Percentiles rank a stretch among this genome's conserved stretches.
Evolutionary conservation across 2,113 vertebrate genomes (phyloP).

Genomic region (Thunnus thynnus): DNA sequence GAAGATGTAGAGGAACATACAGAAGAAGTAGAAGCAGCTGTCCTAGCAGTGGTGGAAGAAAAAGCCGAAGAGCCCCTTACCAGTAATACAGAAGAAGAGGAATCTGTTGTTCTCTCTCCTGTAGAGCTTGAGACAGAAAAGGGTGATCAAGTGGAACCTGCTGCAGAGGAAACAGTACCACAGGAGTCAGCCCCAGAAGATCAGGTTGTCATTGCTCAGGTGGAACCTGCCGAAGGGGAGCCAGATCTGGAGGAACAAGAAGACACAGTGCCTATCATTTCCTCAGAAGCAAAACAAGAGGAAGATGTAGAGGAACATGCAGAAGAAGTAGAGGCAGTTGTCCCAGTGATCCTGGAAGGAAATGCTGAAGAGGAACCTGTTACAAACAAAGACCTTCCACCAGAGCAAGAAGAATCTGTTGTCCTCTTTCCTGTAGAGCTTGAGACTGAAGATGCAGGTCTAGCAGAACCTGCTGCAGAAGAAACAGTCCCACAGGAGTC

Average conservation of each 20-base stretch:
- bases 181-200: background rate
- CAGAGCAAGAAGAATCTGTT: conserved; percentile 16
- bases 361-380: background rate
- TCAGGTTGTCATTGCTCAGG: conserved; percentile 6
- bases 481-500: conserved; percentile 1
- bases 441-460: background rate
- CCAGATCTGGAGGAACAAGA: background rate
- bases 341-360: background rate
- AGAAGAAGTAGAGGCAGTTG: background rate
- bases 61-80: background rate
- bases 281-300: conserved; percentile 4
- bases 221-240: background rate
- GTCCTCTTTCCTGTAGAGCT: background rate
- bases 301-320: background rate
- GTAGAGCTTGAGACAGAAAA: background rate
- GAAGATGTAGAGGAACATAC: background rate
- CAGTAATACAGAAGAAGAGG: conserved; percentile 3
- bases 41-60: background rate
- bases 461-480: background rate
- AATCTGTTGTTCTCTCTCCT: background rate
- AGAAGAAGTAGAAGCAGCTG: background rate
- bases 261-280: background rate
- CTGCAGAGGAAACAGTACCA: background rate
- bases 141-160: background rate
- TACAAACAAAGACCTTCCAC: background rate